Conservation (phyloP, 1,140 invertebrate species). For the Asobara japonica region DNA sequence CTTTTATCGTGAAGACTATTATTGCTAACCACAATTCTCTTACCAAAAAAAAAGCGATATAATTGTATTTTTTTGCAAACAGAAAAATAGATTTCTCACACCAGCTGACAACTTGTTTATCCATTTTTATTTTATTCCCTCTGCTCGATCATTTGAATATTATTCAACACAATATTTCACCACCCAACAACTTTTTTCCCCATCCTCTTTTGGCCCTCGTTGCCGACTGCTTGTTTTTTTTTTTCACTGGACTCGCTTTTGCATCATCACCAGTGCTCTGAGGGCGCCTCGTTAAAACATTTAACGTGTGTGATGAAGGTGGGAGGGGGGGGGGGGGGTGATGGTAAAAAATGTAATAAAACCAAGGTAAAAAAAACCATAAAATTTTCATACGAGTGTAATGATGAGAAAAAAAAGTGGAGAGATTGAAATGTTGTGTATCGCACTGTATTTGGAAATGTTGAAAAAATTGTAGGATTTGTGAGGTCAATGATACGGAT, state of each 20-base stretch:
- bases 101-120: background rate
- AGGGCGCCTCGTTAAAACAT: constrained; percentile 1
- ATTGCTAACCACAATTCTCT: no score
- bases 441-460: no score
- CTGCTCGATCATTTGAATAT: constrained; percentile 3
- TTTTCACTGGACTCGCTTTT: background rate
- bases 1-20: no score
- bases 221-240: background rate
- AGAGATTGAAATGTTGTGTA: background rate
- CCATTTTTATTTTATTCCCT: background rate
- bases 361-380: background rate
- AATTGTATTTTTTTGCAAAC: no score
- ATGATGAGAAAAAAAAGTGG: background rate
- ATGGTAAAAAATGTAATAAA: background rate
- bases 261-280: constrained; percentile 6
- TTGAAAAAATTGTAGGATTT: no score
- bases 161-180: background rate
- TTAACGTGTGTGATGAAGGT: background rate
- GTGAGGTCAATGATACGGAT: no score
- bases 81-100: no score
- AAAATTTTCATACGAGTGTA: background rate
- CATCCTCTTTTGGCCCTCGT: background rate
- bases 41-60: no score
- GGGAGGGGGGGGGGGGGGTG: background rate
- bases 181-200: background rate